Evolutionary conservation across 2,113 vertebrate species (phyloP).

Genomic region (Paracanthobrama guichenoti): DNA sequence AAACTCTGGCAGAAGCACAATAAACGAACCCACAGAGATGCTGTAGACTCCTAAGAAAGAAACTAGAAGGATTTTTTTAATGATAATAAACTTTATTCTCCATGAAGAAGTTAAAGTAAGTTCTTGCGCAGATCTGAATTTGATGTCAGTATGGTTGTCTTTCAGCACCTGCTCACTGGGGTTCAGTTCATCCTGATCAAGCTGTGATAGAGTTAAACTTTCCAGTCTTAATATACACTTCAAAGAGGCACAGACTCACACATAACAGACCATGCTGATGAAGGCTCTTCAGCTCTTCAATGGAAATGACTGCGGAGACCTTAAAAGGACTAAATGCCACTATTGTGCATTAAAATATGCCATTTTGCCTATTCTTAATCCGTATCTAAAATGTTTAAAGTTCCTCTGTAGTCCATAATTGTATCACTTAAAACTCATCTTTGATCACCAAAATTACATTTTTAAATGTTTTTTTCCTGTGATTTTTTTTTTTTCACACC

Average conservation of each 20-base stretch:
- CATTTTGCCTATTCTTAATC: background rate
- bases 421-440: no score
- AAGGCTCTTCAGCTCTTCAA: background rate
- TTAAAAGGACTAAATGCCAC: background rate
- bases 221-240: slow-evolving; percentile 9
- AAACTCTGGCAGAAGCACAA: background rate
- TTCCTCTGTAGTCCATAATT: no score
- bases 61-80: background rate
- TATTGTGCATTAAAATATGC: background rate
- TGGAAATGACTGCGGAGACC: background rate
- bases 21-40: background rate
- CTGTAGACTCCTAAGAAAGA: background rate
- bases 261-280: slow-evolving; percentile 1
- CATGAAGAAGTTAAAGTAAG: background rate
- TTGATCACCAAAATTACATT: no score
- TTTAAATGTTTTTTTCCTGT: no score
- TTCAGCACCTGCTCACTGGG: background rate
- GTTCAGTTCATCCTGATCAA: slow-evolving; percentile 11
- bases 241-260: slow-evolving; percentile 13
- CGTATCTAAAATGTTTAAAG: background rate
- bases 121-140: background rate
- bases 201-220: background rate
- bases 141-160: background rate
- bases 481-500: no score
- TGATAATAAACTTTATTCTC: background rate